Evolutionary conservation across 2,797 vertebrate species (phyloP).

Genomic region (Gambusia yucatana): DNA sequence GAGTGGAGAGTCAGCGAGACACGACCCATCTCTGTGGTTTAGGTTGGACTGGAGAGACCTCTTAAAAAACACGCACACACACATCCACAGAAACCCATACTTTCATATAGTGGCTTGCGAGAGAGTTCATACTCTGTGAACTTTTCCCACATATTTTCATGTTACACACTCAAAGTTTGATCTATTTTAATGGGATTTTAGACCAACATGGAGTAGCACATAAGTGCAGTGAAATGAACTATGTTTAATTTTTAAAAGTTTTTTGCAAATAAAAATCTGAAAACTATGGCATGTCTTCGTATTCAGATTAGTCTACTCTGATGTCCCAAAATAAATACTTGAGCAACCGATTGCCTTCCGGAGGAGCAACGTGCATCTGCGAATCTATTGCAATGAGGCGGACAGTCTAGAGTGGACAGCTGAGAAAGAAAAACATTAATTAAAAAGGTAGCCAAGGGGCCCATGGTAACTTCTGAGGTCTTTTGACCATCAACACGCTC

Average conservation of each 20-base stretch:
- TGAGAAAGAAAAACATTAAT: background rate
- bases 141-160: background rate
- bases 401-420: background rate
- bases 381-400: background rate
- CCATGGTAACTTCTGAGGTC: background rate
- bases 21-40: constrained; percentile 69
- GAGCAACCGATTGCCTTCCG: background rate
- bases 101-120: background rate
- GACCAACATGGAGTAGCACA: background rate
- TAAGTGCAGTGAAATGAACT: background rate
- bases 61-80: constrained; percentile 43
- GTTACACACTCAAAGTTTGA: constrained; percentile 1
- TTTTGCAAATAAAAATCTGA: background rate
- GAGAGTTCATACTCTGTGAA: background rate
- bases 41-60: constrained; percentile 66
- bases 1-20: constrained; percentile 74
- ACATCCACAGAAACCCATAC: constrained; percentile 27
- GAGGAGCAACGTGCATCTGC: background rate
- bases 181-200: background rate
- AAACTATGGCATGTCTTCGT: background rate
- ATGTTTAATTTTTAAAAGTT: background rate
- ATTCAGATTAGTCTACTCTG: background rate
- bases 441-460: background rate
- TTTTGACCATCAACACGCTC: background rate
- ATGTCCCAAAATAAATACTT: background rate